Evolutionary conservation across 2,888 invertebrate genomes (phyloP), one percentile per base, ranked within the genome.

Genomic region (Alloplasta piceator): DNA sequence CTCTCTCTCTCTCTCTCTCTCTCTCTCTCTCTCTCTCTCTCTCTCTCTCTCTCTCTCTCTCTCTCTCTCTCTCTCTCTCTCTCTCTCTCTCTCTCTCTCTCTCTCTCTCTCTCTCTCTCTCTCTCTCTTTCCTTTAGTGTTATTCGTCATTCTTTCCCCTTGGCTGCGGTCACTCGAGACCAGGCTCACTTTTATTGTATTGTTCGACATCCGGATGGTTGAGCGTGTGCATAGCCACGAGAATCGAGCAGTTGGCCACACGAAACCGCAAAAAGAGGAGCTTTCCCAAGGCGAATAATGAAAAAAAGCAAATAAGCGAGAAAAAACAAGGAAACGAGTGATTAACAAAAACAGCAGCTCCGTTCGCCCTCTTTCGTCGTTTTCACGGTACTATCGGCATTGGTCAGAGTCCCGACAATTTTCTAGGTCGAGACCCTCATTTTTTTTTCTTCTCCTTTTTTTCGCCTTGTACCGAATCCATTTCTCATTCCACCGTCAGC

Each of bases 391-490:
- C 74, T 79, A 16, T 48, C 6, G 6, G 10, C 50, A 43, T 46
- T 52, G 41, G 80, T 83, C 71, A 77, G 80, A 83, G 77, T 78
- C 58, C 77, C 73, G 71, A 80, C 79, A 80, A 85, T 83, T 82
- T 82, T 81, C 85, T 76, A 81, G 83, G 83, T 82, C 86, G 77
- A 73, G 80, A 82, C 73, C 78, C 79, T 72, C 79, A 80, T 78
- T 83, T 75, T 26, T 75, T 26, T 26, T 26, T 26, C 26, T 26
- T 26, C 26, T 26, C n/a, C n/a, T 26, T 26, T 26, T 26, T 26
- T 81, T 81, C 73, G 67, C 64, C 71, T 83, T 82, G 83, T 74
- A 76, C 73, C 71, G 68, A 81, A 84, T 75, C 73, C 80, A 68
- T 79, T 75, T 41, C 43, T 72, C 68, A 26, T 79, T 67, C 58